Evolutionary conservation across 2,797 vertebrate genomes (phyloP).

Genomic region (Spea hammondii): DNA sequence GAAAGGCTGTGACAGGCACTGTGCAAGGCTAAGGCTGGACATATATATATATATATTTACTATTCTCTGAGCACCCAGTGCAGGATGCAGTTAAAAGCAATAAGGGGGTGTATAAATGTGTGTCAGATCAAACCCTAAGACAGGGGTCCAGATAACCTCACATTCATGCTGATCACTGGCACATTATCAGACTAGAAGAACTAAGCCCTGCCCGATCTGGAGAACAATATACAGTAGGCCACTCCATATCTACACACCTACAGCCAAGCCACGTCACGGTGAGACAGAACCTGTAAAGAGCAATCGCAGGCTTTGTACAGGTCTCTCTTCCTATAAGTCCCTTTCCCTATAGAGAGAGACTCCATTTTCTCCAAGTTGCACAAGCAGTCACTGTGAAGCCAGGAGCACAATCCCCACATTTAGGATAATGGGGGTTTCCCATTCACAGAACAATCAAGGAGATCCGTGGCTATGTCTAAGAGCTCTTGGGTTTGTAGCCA

Average conservation of each 20-base stretch:
- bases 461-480: background rate
- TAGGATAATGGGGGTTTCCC: background rate
- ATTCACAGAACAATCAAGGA: background rate
- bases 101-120: too few species aligned
- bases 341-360: background rate
- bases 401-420: background rate
- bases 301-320: background rate
- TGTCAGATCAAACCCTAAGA: too few species aligned
- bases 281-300: constrained; percentile 25
- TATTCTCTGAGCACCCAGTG: too few species aligned
- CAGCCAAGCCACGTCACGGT: constrained; percentile 24
- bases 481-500: background rate
- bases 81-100: too few species aligned
- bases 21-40: too few species aligned
- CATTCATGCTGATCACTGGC: too few species aligned
- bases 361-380: constrained; percentile 1
- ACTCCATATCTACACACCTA: constrained; percentile 21
- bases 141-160: too few species aligned
- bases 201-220: background rate
- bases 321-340: background rate
- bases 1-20: background rate
- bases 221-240: constrained; percentile 5
- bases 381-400: background rate
- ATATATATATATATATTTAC: too few species aligned
- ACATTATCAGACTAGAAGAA: background rate